phyloP scores from a whole-genome alignment of 2,113 vertebrate species.

The Eublepharis macularius region DNA sequence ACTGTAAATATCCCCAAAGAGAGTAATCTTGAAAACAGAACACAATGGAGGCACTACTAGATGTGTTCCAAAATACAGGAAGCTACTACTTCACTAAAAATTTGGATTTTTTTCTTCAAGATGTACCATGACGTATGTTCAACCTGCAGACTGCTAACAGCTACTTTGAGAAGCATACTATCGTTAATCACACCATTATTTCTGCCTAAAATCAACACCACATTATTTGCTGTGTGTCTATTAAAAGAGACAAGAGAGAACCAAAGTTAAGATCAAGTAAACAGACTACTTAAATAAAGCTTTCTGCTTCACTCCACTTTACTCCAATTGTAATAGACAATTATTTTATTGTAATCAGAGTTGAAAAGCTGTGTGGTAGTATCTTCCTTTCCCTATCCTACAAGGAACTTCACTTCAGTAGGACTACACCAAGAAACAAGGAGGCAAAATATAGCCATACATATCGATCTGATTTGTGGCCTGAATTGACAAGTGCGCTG shows the following conservation, averaged over 20 bases:
- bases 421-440: not conserved
- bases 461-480: too few species aligned
- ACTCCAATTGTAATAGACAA: not conserved
- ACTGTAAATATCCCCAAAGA: too few species aligned
- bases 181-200: not conserved
- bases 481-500: too few species aligned
- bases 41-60: too few species aligned
- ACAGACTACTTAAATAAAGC: constrained; percentile 5
- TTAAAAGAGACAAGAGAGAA: not conserved
- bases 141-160: not conserved
- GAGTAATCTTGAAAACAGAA: too few species aligned
- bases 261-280: not conserved
- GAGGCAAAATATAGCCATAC: not conserved
- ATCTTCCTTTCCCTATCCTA: not conserved
- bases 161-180: rapidly evolving
- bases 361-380: rapidly evolving
- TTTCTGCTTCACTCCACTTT: constrained; percentile 6
- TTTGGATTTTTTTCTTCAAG: too few species aligned
- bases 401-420: not conserved
- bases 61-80: too few species aligned
- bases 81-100: not conserved
- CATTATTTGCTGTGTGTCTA: not conserved
- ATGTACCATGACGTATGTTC: not conserved
- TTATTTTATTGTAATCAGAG: not conserved
- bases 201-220: not conserved